Conservation (phyloP, 2,113 vertebrate genomes). For the Mirounga angustirostris region DNA sequence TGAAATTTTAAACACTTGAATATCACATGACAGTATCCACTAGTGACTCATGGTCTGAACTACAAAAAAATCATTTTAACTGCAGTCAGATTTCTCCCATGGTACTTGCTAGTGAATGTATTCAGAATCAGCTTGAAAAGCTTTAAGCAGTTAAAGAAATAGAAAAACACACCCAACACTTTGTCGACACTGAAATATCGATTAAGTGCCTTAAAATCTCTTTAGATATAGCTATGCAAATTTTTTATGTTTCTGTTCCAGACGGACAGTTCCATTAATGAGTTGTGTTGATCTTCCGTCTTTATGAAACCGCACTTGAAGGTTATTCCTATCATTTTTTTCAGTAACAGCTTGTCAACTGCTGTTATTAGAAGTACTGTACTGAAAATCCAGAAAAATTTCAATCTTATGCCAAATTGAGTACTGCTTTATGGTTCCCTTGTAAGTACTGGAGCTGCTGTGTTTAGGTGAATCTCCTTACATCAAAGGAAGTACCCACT, state of each 20-base stretch:
- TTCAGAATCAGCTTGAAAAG: conserved; percentile 84
- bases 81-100: conserved; percentile 80
- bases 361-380: conserved; percentile 89
- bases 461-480: conserved; percentile 90
- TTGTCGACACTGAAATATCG: conserved; percentile 86
- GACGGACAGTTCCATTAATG: conserved; percentile 85
- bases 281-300: conserved; percentile 87
- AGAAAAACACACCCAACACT: conserved; percentile 81
- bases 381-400: conserved; percentile 83
- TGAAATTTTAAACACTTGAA: conserved; percentile 83
- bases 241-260: conserved; percentile 89
- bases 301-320: conserved; percentile 87
- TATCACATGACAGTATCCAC: conserved; percentile 68
- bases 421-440: conserved; percentile 91
- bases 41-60: conserved; percentile 60
- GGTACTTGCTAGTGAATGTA: conserved; percentile 86
- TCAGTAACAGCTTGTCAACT: conserved; percentile 86
- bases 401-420: conserved; percentile 87
- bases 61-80: conserved; percentile 76
- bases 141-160: conserved; percentile 87
- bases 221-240: conserved; percentile 99
- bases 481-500: conserved; percentile 92
- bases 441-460: conserved; percentile 95
- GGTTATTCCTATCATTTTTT: conserved; percentile 83
- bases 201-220: conserved; percentile 97